Evolutionary conservation across 53 echinoderm and acorn worm genomes (phyloP), one percentile per base, ranked within the genome.

Genomic region (Echinarachnius parma): DNA sequence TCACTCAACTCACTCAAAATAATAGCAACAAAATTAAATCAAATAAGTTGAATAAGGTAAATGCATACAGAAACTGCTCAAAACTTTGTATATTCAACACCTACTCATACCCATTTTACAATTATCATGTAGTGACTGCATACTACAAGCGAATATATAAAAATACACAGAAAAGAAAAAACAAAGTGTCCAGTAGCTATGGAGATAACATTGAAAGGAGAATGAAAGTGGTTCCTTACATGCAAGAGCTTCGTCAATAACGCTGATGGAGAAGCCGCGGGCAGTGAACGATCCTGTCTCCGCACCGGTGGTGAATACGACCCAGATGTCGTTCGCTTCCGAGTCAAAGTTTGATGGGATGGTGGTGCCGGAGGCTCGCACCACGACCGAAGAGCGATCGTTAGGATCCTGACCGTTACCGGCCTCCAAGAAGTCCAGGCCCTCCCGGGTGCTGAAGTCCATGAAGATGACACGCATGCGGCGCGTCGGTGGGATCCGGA

Each of bases 321-420:
- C 57, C 95, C 95, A 94, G 10, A 90, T 64, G 46, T 81, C 28
- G 57, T 87, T 84, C 11, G 78, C 22, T 1, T 50, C 35, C 5
- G 95, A 80, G 25, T 76, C 79, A 75, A 94, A 84, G 75, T 90
- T 87, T 14, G 78, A 75, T 3, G 95, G 95, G 57, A 84, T 78
- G 31, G 59, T 48, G 56, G 62, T 75, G 3, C 95, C 95, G 0
- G 95, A 89, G 42, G 60, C 80, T 32, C 84, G 60, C 1, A 87
- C 50, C 9, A 87, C 64, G 33, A 84, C n/a, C 0, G 95, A 83
- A 36, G 48, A 48, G 3, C 53, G 28, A 20, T 87, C 76, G 2
- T 77, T 49, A 0, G 92, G 89, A 52, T 89, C 57, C 23, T 56
- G 59, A 4, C 92, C 92, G 19, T 84, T 76, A 9, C 92, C 92